A percentile compares a stretch with the other conserved stretches of the same genome.
phyloP scores from a whole-genome alignment of 1,140 invertebrate genomes.

The Scaptodrosophila lebanonensis region DNA sequence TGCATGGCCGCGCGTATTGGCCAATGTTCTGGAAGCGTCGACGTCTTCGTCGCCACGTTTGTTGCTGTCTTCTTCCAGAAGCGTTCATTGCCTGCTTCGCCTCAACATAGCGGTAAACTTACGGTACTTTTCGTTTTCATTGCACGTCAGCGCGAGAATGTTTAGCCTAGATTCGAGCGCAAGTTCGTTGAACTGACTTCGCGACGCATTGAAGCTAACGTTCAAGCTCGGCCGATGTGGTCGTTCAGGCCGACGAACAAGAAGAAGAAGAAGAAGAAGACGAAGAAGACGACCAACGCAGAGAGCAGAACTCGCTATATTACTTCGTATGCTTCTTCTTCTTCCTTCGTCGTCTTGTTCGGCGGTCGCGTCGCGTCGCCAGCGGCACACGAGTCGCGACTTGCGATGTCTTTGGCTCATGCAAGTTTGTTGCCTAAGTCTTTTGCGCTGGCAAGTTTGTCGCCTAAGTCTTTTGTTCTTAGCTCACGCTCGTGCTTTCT shows the following conservation, averaged over 20 bases:
- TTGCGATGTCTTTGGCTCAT: not conserved
- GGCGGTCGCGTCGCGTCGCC: too few species aligned
- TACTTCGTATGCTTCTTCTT: constrained; percentile 6
- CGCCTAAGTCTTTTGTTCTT: constrained; percentile 44
- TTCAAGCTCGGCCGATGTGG: constrained; percentile 10
- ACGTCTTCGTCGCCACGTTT: constrained; percentile 2
- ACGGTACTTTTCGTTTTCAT: constrained; percentile 78
- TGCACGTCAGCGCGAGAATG: constrained; percentile 76
- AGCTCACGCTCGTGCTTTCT: constrained; percentile 58
- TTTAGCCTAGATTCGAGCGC: constrained; percentile 77
- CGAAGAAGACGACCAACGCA: not conserved
- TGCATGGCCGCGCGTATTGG: constrained; percentile 13
- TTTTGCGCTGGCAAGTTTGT: constrained; percentile 31
- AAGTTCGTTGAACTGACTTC: constrained; percentile 74
- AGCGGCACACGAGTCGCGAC: not conserved
- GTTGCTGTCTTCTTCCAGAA: constrained; percentile 34
- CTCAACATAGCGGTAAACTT: constrained; percentile 77
- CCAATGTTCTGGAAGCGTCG: constrained; percentile 38
- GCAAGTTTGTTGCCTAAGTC: constrained; percentile 30
- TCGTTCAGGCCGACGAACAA: constrained; percentile 4
- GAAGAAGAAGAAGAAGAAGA: too few species aligned
- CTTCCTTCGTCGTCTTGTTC: constrained; percentile 2
- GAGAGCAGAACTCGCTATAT: not conserved
- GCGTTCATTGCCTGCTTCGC: constrained; percentile 44
- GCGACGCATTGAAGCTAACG: not conserved